A percentile compares a stretch with the other conserved stretches of the same genome.
phyloP scores from a whole-genome alignment of 2,113 vertebrate genomes.

The Meriones unguiculatus region DNA sequence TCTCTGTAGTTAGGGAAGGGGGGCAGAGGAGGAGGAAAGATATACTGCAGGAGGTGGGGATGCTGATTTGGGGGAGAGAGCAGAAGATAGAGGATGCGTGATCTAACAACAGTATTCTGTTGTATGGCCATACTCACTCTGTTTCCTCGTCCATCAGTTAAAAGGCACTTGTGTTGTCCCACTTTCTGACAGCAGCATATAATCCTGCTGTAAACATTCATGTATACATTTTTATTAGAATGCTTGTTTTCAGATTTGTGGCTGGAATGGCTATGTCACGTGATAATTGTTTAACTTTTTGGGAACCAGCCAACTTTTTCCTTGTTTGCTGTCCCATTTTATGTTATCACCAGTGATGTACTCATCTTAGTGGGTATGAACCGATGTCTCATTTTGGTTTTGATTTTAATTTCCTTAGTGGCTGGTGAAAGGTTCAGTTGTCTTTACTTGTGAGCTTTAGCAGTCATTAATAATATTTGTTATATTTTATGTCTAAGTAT shows the following conservation, averaged over 20 bases:
- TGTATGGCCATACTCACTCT: neutral
- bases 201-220: neutral
- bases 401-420: constrained; percentile 2
- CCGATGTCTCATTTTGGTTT: constrained; percentile 14
- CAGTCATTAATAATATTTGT: neutral
- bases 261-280: neutral
- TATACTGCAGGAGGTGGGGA: neutral
- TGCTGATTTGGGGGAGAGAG: neutral
- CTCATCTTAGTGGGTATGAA: neutral
- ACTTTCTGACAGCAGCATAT: neutral
- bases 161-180: neutral
- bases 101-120: neutral
- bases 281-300: constrained; percentile 31
- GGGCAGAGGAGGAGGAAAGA: no score
- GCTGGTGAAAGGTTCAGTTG: constrained; percentile 7
- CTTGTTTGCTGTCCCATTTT: neutral
- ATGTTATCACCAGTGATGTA: neutral
- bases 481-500: neutral
- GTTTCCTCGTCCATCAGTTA: neutral
- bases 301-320: constrained; percentile 8
- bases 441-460: constrained; percentile 26
- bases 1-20: neutral
- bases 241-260: neutral
- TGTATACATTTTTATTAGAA: constrained; percentile 19
- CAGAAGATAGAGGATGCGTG: neutral